Evolutionary conservation across 2,888 invertebrate genomes (phyloP).

Genomic region (Microchrysa polita): DNA sequence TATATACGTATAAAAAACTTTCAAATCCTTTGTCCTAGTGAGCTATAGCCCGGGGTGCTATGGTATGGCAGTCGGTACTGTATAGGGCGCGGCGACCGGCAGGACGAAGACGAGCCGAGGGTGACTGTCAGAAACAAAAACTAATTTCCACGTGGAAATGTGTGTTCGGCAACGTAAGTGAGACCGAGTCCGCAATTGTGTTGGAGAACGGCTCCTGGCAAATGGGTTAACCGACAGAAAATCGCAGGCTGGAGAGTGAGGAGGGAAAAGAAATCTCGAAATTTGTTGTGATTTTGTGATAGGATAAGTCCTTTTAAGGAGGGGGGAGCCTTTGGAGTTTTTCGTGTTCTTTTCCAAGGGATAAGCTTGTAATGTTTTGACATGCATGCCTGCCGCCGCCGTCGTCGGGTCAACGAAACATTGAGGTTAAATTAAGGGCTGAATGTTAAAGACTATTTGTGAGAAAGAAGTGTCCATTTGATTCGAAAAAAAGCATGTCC

Average conservation of each 20-base stretch:
- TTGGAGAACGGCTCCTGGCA: not conserved
- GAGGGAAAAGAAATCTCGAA: not conserved
- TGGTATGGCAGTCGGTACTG: too few relatives aligned
- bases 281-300: not conserved
- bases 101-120: not conserved
- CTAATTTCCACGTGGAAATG: conserved; percentile 27
- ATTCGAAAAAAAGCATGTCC: not conserved
- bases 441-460: not conserved
- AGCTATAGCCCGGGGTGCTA: conserved; percentile 16
- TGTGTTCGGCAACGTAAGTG: not conserved
- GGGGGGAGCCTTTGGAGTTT: too few relatives aligned
- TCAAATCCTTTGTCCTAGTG: conserved; percentile 39
- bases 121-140: conserved; percentile 29
- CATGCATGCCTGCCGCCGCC: not conserved
- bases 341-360: not conserved
- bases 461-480: conserved; percentile 15
- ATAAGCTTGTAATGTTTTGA: not conserved
- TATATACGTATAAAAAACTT: conserved; percentile 34
- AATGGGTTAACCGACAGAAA: too few relatives aligned
- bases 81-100: not conserved
- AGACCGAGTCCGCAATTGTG: not conserved
- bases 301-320: conserved; percentile 14
- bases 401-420: too few relatives aligned
- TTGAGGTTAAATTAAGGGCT: too few relatives aligned
- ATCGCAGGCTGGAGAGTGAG: too few relatives aligned